Evolutionary conservation across 2,888 invertebrate genomes (phyloP).

Genomic region (Torymus aiolomorphi): DNA sequence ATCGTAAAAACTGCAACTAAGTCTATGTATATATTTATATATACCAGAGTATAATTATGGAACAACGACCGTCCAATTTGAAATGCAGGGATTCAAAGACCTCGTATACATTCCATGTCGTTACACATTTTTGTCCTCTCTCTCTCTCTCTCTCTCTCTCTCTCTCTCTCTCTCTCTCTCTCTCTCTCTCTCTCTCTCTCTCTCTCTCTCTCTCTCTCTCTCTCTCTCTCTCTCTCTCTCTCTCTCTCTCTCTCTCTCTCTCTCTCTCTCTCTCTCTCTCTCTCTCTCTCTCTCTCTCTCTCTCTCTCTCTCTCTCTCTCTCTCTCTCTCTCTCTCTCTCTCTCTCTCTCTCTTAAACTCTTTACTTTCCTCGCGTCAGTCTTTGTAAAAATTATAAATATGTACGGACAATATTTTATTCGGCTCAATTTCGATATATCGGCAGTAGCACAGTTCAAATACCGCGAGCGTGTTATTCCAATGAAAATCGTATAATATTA

Average conservation of each 20-base stretch:
- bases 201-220: background rate
- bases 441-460: conserved; percentile 5
- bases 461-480: conserved; percentile 22
- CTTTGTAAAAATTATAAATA: conserved; percentile 56
- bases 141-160: background rate
- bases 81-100: conserved; percentile 38
- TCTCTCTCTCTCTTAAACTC: conserved; percentile 1
- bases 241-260: background rate
- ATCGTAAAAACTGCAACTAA: conserved; percentile 53
- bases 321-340: background rate
- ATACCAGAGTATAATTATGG: conserved; percentile 44
- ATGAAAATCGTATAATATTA: conserved; percentile 45
- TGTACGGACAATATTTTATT: conserved; percentile 37
- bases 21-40: conserved; percentile 42
- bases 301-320: background rate
- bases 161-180: background rate
- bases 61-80: conserved; percentile 51
- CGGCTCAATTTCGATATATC: background rate
- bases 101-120: conserved; percentile 49
- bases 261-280: background rate
- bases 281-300: background rate
- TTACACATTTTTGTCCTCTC: conserved; percentile 3
- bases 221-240: background rate
- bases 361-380: conserved; percentile 57
- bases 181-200: background rate